Percentiles rank a stretch among this genome's conserved stretches.
These are phyloP conservation scores for Arothron firmamentum DNA, from an alignment of 2,113 vertebrate species.

Conservation along the genomic window DNA sequence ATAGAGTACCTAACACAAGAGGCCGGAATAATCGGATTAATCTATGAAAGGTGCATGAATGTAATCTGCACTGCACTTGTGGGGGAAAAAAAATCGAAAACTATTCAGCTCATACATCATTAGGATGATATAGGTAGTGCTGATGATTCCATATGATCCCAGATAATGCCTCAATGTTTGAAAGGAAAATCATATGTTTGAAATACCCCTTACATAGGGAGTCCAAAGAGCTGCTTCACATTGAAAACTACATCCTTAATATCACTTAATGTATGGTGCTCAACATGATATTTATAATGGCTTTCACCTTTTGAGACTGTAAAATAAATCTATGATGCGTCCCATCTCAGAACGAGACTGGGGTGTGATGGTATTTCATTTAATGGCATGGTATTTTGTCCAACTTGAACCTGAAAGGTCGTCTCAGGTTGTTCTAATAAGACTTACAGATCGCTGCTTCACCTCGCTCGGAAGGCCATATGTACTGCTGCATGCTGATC, in stretches of 20 bases:
- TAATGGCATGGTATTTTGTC: conserved; percentile 1
- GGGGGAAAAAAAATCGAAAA: too few species aligned
- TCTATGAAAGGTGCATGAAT: neutral
- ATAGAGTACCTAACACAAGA: neutral
- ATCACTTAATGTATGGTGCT: neutral
- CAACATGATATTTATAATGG: neutral
- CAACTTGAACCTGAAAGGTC: conserved; percentile 2
- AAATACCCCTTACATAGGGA: neutral
- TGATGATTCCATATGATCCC: too few species aligned
- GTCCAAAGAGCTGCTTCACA: neutral
- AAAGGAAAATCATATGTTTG: too few species aligned
- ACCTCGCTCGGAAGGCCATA: conserved; percentile 1
- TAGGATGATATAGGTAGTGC: too few species aligned
- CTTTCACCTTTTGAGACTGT: neutral
- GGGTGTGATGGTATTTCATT: conserved; percentile 15
- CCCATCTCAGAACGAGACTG: neutral
- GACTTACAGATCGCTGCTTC: neutral
- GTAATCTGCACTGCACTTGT: neutral
- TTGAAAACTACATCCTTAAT: neutral
- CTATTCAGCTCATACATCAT: too few species aligned
- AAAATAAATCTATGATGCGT: neutral
- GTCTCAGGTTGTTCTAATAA: neutral
- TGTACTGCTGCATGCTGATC: neutral
- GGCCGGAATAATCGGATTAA: neutral
- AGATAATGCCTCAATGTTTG: too few species aligned